phyloP scores from a whole-genome alignment of 2,888 invertebrate genomes.

The Melanchra persicariae region DNA sequence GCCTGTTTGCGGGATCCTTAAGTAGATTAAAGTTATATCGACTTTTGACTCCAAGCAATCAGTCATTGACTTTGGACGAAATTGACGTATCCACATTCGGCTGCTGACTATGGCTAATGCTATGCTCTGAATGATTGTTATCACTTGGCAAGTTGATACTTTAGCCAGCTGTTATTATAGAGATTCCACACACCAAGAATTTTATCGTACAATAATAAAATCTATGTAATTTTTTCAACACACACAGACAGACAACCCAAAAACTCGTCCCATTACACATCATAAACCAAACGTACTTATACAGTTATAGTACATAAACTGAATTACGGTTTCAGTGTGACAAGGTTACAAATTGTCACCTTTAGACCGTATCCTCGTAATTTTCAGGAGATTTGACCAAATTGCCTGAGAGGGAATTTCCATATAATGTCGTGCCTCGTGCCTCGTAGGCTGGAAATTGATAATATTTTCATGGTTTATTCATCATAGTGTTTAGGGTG shows the following conservation, averaged over 20 bases:
- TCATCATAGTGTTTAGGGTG: slow-evolving; percentile 20
- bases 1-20: too few relatives aligned
- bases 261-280: background rate
- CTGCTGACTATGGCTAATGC: too few relatives aligned
- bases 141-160: too few relatives aligned
- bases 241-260: background rate
- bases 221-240: too few relatives aligned
- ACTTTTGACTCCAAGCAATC: too few relatives aligned
- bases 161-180: too few relatives aligned
- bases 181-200: too few relatives aligned
- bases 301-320: slow-evolving; percentile 53
- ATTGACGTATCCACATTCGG: too few relatives aligned
- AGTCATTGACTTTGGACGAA: too few relatives aligned
- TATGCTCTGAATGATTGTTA: too few relatives aligned
- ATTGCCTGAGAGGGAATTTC: slow-evolving; percentile 53
- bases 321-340: slow-evolving; percentile 44
- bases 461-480: slow-evolving; percentile 50
- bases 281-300: slow-evolving; percentile 38
- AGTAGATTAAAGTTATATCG: too few relatives aligned
- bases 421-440: slow-evolving; percentile 29
- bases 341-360: slow-evolving; percentile 62
- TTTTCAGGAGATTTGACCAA: slow-evolving; percentile 57
- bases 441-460: slow-evolving; percentile 35
- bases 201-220: too few relatives aligned
- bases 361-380: slow-evolving; percentile 43